These are phyloP conservation scores for Oriolus oriolus DNA, from an alignment of 2,113 vertebrate species.

Conservation along the genomic window DNA sequence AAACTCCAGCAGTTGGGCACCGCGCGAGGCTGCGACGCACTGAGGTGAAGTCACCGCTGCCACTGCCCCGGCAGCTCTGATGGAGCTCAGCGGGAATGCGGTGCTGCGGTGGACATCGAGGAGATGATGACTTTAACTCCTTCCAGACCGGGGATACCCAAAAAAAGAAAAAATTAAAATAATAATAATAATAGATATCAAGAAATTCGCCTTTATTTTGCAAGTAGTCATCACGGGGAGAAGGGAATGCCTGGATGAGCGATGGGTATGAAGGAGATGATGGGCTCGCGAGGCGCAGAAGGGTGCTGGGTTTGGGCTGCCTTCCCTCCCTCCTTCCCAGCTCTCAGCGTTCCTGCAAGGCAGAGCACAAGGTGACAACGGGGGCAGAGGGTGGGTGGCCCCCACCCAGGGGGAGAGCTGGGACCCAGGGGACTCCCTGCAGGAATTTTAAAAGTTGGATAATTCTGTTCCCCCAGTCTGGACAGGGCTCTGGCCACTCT, in stretches of 20 bases:
- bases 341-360: fast-evolving
- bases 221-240: background rate
- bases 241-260: fast-evolving
- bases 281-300: fast-evolving
- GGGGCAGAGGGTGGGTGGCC: background rate
- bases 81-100: background rate
- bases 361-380: fast-evolving
- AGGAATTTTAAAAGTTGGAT: background rate
- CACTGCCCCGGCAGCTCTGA: constrained; percentile 35
- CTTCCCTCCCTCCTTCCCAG: background rate
- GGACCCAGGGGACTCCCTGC: background rate
- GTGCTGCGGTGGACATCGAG: background rate
- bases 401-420: background rate
- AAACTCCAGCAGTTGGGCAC: constrained; percentile 55
- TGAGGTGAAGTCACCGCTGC: background rate
- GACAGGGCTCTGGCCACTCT: background rate
- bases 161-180: background rate
- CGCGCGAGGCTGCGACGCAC: background rate
- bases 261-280: fast-evolving
- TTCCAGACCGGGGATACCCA: background rate
- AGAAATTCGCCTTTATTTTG: background rate
- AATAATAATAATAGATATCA: background rate
- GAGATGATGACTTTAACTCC: constrained; percentile 49
- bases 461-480: fast-evolving
- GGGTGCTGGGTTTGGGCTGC: background rate